Conservation (phyloP, 2,797 vertebrate species). For the Amblyraja radiata region DNA sequence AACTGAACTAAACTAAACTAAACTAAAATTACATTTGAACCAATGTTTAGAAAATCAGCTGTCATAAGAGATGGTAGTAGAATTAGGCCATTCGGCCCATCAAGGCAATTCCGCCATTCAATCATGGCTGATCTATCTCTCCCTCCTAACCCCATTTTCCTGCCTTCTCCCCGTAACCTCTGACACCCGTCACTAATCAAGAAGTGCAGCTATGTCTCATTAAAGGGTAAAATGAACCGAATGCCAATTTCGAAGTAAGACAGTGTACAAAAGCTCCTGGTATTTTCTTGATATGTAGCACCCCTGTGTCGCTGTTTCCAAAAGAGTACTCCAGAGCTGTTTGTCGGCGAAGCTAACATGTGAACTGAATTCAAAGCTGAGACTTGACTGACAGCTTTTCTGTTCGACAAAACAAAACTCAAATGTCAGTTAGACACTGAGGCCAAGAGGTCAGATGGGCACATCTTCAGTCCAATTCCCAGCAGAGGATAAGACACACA, state of each 20-base stretch:
- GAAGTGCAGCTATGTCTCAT: not conserved
- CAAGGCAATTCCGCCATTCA: too few species aligned
- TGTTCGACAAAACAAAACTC: not conserved
- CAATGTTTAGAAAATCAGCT: too few species aligned
- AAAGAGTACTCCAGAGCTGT: not conserved
- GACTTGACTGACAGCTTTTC: conserved; percentile 13
- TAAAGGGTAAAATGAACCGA: not conserved
- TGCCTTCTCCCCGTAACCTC: too few species aligned
- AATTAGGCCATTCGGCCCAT: too few species aligned
- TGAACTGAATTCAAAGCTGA: conserved; percentile 17
- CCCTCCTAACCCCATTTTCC: too few species aligned
- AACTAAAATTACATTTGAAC: too few species aligned
- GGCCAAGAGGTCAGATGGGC: not conserved
- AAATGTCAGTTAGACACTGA: conserved; percentile 22
- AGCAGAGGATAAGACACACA: not conserved
- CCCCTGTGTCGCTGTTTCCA: not conserved
- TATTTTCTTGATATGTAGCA: not conserved
- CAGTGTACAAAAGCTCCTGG: not conserved
- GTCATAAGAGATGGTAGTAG: too few species aligned
- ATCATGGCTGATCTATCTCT: too few species aligned
- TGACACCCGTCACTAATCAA: too few species aligned
- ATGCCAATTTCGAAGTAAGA: not conserved
- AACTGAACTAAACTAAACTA: too few species aligned
- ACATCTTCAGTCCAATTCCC: not conserved
- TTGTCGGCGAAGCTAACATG: not conserved